Percentiles rank a stretch among this genome's conserved stretches.
These are phyloP conservation scores for Dermolepida albohirtum DNA, from an alignment of 2,888 invertebrate species.

Conservation along the genomic window DNA sequence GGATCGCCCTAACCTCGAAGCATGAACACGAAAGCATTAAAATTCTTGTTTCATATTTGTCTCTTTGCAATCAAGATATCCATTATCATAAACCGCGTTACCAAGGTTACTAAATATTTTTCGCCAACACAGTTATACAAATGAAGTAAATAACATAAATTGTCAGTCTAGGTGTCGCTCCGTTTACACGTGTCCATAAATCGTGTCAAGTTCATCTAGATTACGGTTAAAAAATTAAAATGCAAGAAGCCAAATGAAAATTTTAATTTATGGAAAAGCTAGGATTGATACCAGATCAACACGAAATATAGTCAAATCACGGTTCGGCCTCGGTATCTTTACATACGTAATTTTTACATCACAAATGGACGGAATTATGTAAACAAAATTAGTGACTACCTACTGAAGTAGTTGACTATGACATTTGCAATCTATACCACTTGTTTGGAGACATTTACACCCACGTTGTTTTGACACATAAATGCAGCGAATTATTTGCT, in stretches of 20 bases:
- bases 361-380: conserved; percentile 16
- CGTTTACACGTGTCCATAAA: neutral
- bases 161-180: too few relatives aligned
- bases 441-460: conserved; percentile 12
- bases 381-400: conserved; percentile 25
- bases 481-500: conserved; percentile 4
- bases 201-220: conserved; percentile 7
- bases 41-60: conserved; percentile 12
- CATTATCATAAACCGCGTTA: conserved; percentile 25
- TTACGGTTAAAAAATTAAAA: neutral
- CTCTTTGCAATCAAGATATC: neutral
- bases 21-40: neutral
- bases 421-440: conserved; percentile 23
- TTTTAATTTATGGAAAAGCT: too few relatives aligned
- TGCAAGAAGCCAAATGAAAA: too few relatives aligned
- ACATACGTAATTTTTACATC: neutral
- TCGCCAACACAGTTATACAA: conserved; percentile 2
- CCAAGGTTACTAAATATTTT: conserved; percentile 4
- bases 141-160: conserved; percentile 1
- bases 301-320: neutral
- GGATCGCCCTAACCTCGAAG: too few relatives aligned
- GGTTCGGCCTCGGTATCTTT: neutral
- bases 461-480: conserved; percentile 30
- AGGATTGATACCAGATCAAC: too few relatives aligned
- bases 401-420: conserved; percentile 9